phyloP scores from a whole-genome alignment of 2,888 invertebrate genomes.

The Pterobdella sp. region DNA sequence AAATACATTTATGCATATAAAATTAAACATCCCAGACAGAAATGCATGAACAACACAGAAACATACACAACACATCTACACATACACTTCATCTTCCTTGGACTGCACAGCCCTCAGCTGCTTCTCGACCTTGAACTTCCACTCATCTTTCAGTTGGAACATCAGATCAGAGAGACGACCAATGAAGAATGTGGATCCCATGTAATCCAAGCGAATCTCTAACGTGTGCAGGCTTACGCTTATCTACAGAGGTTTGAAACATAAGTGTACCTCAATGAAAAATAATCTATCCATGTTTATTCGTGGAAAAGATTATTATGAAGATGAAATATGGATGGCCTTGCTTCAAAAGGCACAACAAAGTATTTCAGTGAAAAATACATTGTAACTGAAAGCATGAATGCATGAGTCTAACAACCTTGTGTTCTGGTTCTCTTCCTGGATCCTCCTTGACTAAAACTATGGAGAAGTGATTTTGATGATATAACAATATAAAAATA shows the following conservation, averaged over 20 bases:
- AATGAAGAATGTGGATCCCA: constrained; percentile 93
- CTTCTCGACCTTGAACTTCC: constrained; percentile 61
- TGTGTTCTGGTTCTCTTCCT: constrained; percentile 79
- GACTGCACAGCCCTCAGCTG: constrained; percentile 17
- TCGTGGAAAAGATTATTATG: no score
- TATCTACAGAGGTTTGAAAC: no score
- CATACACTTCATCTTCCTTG: neutral
- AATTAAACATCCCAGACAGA: no score
- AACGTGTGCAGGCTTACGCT: constrained; percentile 65
- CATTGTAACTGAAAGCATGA: no score
- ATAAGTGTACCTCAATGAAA: no score
- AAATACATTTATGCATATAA: no score
- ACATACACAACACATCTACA: neutral
- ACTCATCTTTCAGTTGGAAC: constrained; percentile 71
- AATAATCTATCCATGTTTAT: no score
- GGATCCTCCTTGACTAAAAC: constrained; percentile 83
- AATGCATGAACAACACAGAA: no score
- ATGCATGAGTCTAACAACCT: no score
- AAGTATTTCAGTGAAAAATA: no score
- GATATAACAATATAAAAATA: neutral
- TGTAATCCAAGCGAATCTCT: constrained; percentile 87
- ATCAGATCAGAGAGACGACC: constrained; percentile 74
- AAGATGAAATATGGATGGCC: no score
- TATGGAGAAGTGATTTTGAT: constrained; percentile 46
- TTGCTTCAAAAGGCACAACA: no score